Evolutionary conservation across 2,797 vertebrate species (phyloP), one percentile per base, ranked within the genome.

Genomic region (Acipenser oxyrinchus): DNA sequence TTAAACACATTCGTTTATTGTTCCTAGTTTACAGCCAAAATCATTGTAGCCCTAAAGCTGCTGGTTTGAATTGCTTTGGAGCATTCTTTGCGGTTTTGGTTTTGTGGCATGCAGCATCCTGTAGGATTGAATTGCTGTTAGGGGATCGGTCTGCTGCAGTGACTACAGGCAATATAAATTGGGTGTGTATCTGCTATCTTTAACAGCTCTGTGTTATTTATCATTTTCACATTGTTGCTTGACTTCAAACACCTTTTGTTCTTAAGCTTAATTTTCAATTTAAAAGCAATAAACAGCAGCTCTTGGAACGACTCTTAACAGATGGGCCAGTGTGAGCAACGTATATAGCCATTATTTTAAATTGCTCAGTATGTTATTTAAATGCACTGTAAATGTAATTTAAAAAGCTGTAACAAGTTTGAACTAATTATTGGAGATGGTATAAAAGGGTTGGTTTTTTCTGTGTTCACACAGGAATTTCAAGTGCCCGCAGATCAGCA

Each of bases 251-350:
- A 66, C 48, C 64, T 53, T 8, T 12, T 7, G 37, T 37, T 48
- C 18, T 55, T 53, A 48, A 52, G n/a, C 63, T 64, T 10, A 55
- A 53, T 12, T n/a, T 57, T 53, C 53, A 58, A 55, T 58, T 66
- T 55, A 66, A 66, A 12, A 48, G 64, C 11, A 57, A 48, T 66
- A n/a, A 58, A 12, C 12, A 57, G 5, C 55, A 7, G 12, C 11
- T n/a, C 55, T 58, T 58, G 12, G 55, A 58, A 7, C 6, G n/a
- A 58, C 12, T 58, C 55, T 11, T 7, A 6, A 13, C 55, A 11
- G 15, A 58, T n/a, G 12, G 12, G 48, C 23, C 51, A 5, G 13
- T 48, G 15, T 51, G 55, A 58, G 3, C 37, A 37, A 37, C 3
- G 51, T 37, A 57, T 55, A 11, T 12, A 2, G 4, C 12, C 10